phyloP scores from a whole-genome alignment of 1,140 invertebrate genomes.

The Drosophila pectinifera region DNA sequence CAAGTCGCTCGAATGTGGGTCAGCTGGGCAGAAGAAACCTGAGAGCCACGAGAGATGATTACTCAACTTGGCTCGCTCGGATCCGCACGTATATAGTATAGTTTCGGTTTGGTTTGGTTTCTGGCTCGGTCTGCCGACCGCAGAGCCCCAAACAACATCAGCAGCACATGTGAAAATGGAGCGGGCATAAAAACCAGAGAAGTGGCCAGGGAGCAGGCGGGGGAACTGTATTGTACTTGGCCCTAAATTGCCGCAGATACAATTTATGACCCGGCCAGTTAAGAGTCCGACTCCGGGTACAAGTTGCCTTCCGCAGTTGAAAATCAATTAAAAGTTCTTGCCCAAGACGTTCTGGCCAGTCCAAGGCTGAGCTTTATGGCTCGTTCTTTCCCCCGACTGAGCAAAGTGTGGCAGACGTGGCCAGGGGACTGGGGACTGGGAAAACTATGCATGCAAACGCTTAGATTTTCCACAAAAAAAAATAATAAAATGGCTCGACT shows the following conservation, averaged over 20 bases:
- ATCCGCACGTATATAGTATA: slow-evolving; percentile 18
- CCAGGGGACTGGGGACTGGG: background rate
- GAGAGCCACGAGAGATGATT: slow-evolving; percentile 73
- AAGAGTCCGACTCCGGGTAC: slow-evolving; percentile 58
- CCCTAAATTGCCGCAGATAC: slow-evolving; percentile 79
- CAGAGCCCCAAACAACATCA: slow-evolving; percentile 53
- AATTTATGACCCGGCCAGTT: slow-evolving; percentile 76
- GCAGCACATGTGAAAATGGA: slow-evolving; percentile 64
- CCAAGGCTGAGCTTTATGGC: slow-evolving; percentile 51
- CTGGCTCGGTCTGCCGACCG: slow-evolving; percentile 58
- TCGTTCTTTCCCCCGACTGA: background rate
- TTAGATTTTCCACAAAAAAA: slow-evolving; percentile 32
- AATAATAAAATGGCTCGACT: slow-evolving; percentile 6
- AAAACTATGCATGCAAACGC: slow-evolving; percentile 42
- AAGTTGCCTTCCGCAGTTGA: slow-evolving; percentile 57
- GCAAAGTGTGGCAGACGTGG: background rate
- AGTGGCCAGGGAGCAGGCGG: slow-evolving; percentile 14
- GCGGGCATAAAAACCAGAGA: slow-evolving; percentile 68
- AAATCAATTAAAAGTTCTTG: slow-evolving; percentile 83
- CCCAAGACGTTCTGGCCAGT: slow-evolving; percentile 55
- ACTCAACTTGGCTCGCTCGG: slow-evolving; percentile 61
- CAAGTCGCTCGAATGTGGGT: slow-evolving; percentile 67
- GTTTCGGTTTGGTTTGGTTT: slow-evolving; percentile 31
- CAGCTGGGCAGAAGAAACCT: slow-evolving; percentile 75
- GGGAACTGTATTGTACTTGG: slow-evolving; percentile 36